phyloP scores from a whole-genome alignment of 2,113 vertebrate genomes.

The Corythornis cristatus region DNA sequence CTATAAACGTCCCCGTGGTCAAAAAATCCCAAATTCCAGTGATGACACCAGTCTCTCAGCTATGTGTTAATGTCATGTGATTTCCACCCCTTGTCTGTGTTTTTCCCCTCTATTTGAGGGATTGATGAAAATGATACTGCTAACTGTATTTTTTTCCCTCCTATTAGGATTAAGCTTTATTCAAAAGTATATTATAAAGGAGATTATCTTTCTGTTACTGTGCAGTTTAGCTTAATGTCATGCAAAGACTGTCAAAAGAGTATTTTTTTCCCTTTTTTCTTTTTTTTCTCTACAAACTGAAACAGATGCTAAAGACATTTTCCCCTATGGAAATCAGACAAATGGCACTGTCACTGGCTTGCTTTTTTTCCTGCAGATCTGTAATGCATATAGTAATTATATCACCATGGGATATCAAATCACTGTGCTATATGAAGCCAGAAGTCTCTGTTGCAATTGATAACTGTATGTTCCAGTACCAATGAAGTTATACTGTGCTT shows the following conservation, averaged over 20 bases:
- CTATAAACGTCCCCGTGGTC: no score
- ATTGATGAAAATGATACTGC: not conserved
- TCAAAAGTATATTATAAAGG: not conserved
- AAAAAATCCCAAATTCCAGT: no score
- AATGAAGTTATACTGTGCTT: not conserved
- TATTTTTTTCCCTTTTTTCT: not conserved
- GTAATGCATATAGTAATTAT: slow-evolving; percentile 33
- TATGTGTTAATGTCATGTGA: no score
- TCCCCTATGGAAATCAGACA: slow-evolving; percentile 29
- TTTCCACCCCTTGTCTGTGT: no score
- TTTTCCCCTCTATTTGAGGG: no score
- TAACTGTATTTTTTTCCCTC: not conserved
- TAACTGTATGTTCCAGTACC: not conserved
- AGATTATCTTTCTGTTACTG: not conserved
- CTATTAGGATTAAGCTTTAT: not conserved
- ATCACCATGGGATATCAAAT: slow-evolving; percentile 37
- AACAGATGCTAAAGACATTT: slow-evolving; percentile 37
- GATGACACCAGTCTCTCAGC: no score
- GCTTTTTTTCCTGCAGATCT: not conserved
- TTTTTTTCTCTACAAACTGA: not conserved
- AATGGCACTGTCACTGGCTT: slow-evolving; percentile 11
- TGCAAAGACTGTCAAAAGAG: not conserved
- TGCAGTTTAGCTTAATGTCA: not conserved
- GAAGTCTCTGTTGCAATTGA: slow-evolving; percentile 1
- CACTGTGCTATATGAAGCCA: not conserved